Evolutionary conservation across 2,888 invertebrate genomes (phyloP), one percentile per base, ranked within the genome.

Genomic region (Dorcus hopei): DNA sequence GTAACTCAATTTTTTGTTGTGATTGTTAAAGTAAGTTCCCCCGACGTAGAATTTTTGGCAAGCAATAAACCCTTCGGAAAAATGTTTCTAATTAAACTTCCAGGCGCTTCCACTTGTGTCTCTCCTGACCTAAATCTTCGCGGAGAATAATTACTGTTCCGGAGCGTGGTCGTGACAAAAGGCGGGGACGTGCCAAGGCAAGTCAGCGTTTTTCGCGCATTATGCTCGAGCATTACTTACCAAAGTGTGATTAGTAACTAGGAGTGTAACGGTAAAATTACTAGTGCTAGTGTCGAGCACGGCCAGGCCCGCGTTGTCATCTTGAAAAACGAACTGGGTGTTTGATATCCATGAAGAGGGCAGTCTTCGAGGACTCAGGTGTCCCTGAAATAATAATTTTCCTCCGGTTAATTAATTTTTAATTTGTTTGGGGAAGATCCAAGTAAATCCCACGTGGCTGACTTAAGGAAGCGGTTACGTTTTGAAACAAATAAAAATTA

Each of bases 211-310:
- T 33, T 7, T 33, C 26, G 26, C 7, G 5, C 26, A 33, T 19
- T 19, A 33, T 5, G 26, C 7, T 33, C 26, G 7, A 33, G 26
- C 26, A 1, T 47, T 62, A 83, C 88, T 86, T 75, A 90, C 90
- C 80, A 93, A 83, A 64, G 92, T 93, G 76, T 93, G 91, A 81
- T 93, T 93, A 69, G 92, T 91, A 79, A 93, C 92, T 72, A 93
- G 85, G 64, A 89, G 86, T 65, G 88, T 83, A 72, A 92, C 86
- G 52, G 87, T 86, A 65, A 78, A 77, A 79, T 92, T 91, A 79
- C 87, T 88, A 79, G 86, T 84, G 26, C 26, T 33, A 68, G 91
- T 90, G 78, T 92, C 87, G 72, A 91, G 82, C 54, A 91, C 87
- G 66, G 90, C 85, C 65, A 93, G 83, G 54, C 91, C 90, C 59